Conservation (phyloP, 2,797 vertebrate species). For the Microcaecilia unicolor region DNA sequence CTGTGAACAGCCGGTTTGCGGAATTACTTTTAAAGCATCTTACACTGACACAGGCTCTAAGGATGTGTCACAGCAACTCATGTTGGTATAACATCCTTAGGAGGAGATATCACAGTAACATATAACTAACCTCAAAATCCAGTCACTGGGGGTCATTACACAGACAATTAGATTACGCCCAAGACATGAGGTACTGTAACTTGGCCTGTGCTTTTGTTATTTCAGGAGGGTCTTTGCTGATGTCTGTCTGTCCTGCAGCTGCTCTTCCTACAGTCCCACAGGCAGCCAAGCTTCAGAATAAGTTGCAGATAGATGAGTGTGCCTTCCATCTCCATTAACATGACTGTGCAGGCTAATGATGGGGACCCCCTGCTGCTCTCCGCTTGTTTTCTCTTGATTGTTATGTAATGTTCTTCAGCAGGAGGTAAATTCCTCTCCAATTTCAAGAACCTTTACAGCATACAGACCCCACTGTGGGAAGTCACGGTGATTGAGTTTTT, state of each 20-base stretch:
- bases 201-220: too few relatives aligned
- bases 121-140: too few relatives aligned
- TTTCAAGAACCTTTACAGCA: conserved; percentile 59
- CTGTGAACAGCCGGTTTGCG: too few relatives aligned
- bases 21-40: too few relatives aligned
- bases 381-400: conserved; percentile 71
- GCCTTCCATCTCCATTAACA: conserved; percentile 39
- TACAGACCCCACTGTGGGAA: conserved; percentile 55
- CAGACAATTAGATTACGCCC: too few relatives aligned
- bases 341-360: conserved; percentile 47
- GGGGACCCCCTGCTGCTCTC: conserved; percentile 55
- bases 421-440: conserved; percentile 77
- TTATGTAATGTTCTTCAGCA: conserved; percentile 69
- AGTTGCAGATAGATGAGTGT: conserved; percentile 37
- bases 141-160: too few relatives aligned
- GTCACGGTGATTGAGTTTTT: conserved; percentile 63
- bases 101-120: too few relatives aligned
- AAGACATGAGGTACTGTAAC: too few relatives aligned
- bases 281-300: conserved; percentile 31
- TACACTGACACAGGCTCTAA: too few relatives aligned
- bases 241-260: background rate
- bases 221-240: too few relatives aligned
- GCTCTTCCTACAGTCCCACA: conserved; percentile 10
- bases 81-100: too few relatives aligned
- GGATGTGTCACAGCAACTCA: too few relatives aligned